These are phyloP conservation scores for Ovis aries DNA, from an alignment of 2,113 vertebrate genomes.

Conservation along the genomic window ARS-UI_Ramb_v3.0 NC_056055.1:52888001-52888500, in stretches of 20 bases:
- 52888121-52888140: too few relatives aligned
- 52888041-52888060: too few relatives aligned
- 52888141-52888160: too few relatives aligned
- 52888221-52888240: too few relatives aligned
- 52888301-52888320: background rate
- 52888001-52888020: too few relatives aligned
- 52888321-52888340: background rate
- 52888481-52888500: background rate
- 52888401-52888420: background rate
- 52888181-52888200: too few relatives aligned
- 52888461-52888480: background rate
- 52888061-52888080: too few relatives aligned
- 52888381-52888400: background rate
- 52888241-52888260: background rate
- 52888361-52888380: background rate
- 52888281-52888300: background rate
- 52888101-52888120: too few relatives aligned
- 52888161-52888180: too few relatives aligned
- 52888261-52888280: background rate
- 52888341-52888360: conserved; percentile 8
- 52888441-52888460: background rate
- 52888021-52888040: too few relatives aligned
- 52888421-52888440: background rate
- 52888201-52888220: too few relatives aligned
- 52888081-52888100: too few relatives aligned